phyloP scores from a whole-genome alignment of 1,140 invertebrate genomes.

The Cataglyphis hispanica region DNA sequence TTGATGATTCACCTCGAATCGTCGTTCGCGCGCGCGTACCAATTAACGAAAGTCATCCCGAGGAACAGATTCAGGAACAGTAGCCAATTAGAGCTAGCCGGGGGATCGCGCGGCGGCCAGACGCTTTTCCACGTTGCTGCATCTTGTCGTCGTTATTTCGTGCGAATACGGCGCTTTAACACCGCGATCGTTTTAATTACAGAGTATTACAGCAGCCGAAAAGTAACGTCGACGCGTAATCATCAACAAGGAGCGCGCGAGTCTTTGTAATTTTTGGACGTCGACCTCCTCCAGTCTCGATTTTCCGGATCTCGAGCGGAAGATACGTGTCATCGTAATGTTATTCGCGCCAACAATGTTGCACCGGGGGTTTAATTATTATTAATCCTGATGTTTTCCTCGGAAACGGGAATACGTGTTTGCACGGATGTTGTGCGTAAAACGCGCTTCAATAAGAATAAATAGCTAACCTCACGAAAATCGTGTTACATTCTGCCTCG shows the following conservation, averaged over 20 bases:
- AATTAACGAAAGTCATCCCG: constrained; percentile 58
- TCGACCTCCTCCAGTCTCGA: constrained; percentile 35
- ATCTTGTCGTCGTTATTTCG: constrained; percentile 3
- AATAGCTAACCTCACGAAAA: background rate
- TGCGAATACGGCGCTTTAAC: constrained; percentile 11
- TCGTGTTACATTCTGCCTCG: background rate
- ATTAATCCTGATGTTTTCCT: constrained; percentile 43
- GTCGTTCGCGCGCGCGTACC: constrained; percentile 43
- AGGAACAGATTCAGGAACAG: background rate
- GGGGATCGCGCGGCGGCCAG: constrained; percentile 4
- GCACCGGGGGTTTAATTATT: constrained; percentile 45
- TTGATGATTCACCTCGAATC: constrained; percentile 46
- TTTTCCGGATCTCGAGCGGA: constrained; percentile 8
- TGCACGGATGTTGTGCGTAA: background rate
- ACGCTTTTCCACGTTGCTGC: constrained; percentile 48
- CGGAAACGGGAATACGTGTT: constrained; percentile 5
- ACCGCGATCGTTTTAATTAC: constrained; percentile 52
- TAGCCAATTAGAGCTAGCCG: constrained; percentile 52
- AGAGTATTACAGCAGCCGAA: constrained; percentile 37
- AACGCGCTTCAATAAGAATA: constrained; percentile 4
- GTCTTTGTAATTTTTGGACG: constrained; percentile 32
- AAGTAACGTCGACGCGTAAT: constrained; percentile 42
- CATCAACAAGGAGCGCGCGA: background rate
- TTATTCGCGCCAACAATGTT: constrained; percentile 22
- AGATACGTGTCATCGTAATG: constrained; percentile 10